Percentiles rank a stretch among this genome's conserved stretches.
These are phyloP conservation scores for Pyrrhia umbra DNA, from an alignment of 2,888 invertebrate species.

Conservation along the genomic window DNA sequence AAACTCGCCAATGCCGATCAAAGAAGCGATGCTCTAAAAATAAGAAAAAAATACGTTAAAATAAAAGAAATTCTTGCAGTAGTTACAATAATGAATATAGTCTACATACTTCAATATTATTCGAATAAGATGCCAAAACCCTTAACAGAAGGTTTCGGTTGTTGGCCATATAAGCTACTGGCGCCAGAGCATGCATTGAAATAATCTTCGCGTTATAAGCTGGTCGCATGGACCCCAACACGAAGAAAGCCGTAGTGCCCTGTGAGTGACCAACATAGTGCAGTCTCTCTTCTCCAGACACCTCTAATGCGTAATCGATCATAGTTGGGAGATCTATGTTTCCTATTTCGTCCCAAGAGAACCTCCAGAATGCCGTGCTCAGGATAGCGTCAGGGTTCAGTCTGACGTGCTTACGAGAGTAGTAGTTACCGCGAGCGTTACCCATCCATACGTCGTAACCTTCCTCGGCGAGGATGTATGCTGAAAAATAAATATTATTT, in stretches of 20 bases:
- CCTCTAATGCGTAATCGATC: conserved; percentile 92
- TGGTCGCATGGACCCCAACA: conserved; percentile 91
- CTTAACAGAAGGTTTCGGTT: conserved; percentile 87
- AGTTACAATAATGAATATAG: background rate
- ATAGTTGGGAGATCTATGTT: conserved; percentile 94
- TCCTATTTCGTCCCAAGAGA: conserved; percentile 96
- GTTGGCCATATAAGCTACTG: conserved; percentile 91
- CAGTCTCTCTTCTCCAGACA: conserved; percentile 90
- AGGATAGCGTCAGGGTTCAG: conserved; percentile 77
- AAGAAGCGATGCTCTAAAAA: conserved; percentile 77
- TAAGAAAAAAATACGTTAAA: background rate
- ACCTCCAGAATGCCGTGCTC: conserved; percentile 91
- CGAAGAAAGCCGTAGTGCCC: conserved; percentile 92
- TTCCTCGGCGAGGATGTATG: conserved; percentile 90
- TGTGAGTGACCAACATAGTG: conserved; percentile 96
- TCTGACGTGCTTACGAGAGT: conserved; percentile 90
- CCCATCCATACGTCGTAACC: conserved; percentile 96
- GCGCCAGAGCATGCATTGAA: conserved; percentile 92
- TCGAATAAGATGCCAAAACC: conserved; percentile 80
- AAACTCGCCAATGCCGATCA: conserved; percentile 91
- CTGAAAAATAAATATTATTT: conserved; percentile 65
- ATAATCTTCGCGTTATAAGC: conserved; percentile 92
- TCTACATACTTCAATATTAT: conserved; percentile 81
- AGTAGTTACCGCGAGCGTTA: conserved; percentile 94
- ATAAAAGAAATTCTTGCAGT: background rate